Percentiles rank a stretch among this genome's conserved stretches.
These are phyloP conservation scores for Orgyia antiqua DNA, from an alignment of 2,888 invertebrate genomes.

Conservation along the genomic window DNA sequence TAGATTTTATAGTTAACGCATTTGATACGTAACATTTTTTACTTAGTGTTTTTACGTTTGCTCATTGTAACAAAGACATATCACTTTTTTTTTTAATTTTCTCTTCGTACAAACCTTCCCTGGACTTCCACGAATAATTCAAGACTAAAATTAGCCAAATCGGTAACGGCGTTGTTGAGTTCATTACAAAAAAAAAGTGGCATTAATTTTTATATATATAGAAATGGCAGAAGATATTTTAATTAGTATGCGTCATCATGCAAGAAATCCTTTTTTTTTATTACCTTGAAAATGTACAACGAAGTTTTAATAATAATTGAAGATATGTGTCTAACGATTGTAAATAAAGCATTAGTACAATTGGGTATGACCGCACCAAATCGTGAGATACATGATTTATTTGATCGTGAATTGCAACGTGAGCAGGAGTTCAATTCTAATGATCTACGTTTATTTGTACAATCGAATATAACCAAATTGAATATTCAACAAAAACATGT, in stretches of 20 bases:
- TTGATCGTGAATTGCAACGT: constrained; percentile 12
- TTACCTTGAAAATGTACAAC: constrained; percentile 9
- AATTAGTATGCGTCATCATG: constrained; percentile 3
- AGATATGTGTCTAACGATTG: constrained; percentile 4
- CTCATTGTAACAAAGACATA: no score
- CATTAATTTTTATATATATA: no score
- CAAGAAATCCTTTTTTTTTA: constrained; percentile 4
- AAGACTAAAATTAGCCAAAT: no score
- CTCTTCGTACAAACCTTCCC: no score
- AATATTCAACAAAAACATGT: constrained; percentile 12
- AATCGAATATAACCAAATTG: constrained; percentile 10
- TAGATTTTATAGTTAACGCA: no score
- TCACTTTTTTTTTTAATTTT: no score
- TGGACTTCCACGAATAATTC: no score
- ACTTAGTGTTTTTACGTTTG: no score
- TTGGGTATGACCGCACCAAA: constrained; percentile 8
- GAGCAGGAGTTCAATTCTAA: constrained; percentile 10
- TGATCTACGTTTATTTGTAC: constrained; percentile 4
- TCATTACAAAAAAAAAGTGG: no score
- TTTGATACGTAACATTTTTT: no score
- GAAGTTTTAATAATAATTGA: constrained; percentile 10
- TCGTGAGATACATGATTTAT: constrained; percentile 11
- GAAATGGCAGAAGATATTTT: constrained; percentile 10
- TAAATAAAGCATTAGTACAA: constrained; percentile 2
- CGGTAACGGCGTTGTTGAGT: no score